Base-by-base conservation (phyloP, 2,113 vertebrate genomes). In the Takifugu flavidus region DNA sequence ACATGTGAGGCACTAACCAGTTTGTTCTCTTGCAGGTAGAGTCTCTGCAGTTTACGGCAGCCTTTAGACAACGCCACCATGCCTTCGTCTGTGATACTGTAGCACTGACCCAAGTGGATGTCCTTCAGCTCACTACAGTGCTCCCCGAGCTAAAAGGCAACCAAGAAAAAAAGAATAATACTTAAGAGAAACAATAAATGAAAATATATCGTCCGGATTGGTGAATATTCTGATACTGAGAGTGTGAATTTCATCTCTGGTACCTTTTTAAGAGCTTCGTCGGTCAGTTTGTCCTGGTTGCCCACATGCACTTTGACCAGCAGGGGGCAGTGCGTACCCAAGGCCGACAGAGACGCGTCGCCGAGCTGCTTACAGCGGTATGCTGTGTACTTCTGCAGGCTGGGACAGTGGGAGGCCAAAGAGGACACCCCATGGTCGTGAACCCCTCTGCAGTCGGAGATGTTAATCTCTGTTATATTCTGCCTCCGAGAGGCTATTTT, bases 21-120 rank as follows among this genome's bases (percentile, higher is more conserved):
- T 93, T 98, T 98, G 93, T 98, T 99, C 81, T 98, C 97, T 82
- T 98, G 97, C 94, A 99, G 92, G 90, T 99, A 99, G 88, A 99
- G 96, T 86, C 92, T 94, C 83, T 97, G 95, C 46, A 99, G 86
- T 82, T 98, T 98, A 57, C 92, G 87, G 79, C 96, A 98, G 63
- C 96, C 95, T 89, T 88, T 93, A 12, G 96, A 96, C 90, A 99
- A 94, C 52, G 93, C 90, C 56, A 94, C 89, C 93, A 98, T 94
- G 81, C 96, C 97, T 81, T 95, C 94, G 80, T 99, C 96, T 56
- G 94, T 95, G 82, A 98, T 91, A 72, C 94, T 95, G 86, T 98
- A 99, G 86, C 97, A 99, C 72, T 98, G 97, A 34, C 96, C 97
- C 72, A 99, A 92, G 88, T 98, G 97, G 77, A 98, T 92, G 68